These are phyloP conservation scores for Coleophora deauratella DNA, from an alignment of 2,888 invertebrate genomes.

Conservation along the genomic window DNA sequence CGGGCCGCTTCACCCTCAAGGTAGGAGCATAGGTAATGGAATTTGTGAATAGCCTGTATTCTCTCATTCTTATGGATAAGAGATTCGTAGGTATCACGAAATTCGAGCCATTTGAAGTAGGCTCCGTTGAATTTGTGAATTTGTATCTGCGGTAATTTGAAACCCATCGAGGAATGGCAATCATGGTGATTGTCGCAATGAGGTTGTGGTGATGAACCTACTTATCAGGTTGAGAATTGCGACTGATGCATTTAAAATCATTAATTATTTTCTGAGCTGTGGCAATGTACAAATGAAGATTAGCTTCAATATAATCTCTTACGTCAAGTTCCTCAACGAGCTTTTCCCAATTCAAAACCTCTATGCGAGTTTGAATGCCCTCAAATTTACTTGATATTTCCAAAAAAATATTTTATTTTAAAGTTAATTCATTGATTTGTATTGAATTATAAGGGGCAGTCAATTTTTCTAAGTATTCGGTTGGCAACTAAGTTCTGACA, in stretches of 20 bases:
- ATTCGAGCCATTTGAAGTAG: conserved; percentile 19
- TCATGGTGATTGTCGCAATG: neutral
- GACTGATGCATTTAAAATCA: neutral
- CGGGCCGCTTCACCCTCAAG: conserved; percentile 17
- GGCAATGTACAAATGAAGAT: conserved; percentile 1
- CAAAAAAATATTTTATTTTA: conserved; percentile 2
- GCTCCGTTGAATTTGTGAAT: conserved; percentile 18
- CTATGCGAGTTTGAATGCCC: conserved; percentile 4
- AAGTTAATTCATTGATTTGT: neutral
- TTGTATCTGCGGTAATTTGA: conserved; percentile 14
- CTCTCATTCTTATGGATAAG: conserved; percentile 16
- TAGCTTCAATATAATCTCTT: neutral
- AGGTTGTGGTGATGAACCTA: neutral
- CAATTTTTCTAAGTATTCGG: neutral
- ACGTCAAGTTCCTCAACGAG: neutral
- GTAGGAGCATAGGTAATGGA: conserved; percentile 20
- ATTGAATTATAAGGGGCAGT: neutral
- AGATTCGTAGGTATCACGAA: conserved; percentile 14
- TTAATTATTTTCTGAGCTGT: neutral
- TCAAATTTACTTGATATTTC: conserved; percentile 3
- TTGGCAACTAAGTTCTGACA: too few species aligned
- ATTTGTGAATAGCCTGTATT: conserved; percentile 17
- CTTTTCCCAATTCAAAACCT: neutral
- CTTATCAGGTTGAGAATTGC: neutral
- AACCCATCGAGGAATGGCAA: conserved; percentile 2